Evolutionary conservation across 2,797 vertebrate species (phyloP).

Genomic region (Gouania willdenowi): DNA sequence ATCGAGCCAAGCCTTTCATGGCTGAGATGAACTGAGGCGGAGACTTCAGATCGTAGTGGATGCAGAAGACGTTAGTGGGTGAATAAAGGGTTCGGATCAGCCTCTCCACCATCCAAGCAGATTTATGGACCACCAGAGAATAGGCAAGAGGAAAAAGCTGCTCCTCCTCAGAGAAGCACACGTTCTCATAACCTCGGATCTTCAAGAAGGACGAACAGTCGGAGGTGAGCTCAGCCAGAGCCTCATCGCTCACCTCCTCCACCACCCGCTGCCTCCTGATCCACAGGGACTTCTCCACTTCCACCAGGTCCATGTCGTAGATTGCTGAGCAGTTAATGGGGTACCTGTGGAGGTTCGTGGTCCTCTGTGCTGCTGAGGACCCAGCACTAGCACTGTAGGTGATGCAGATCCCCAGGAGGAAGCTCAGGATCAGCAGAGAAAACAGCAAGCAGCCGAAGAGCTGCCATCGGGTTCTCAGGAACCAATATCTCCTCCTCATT

Average conservation of each 20-base stretch:
- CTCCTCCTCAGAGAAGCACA: slow-evolving; percentile 71
- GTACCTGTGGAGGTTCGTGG: slow-evolving; percentile 51
- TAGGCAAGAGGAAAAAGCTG: slow-evolving; percentile 82
- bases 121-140: slow-evolving; percentile 89
- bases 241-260: slow-evolving; percentile 31
- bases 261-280: slow-evolving; percentile 14
- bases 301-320: slow-evolving; percentile 65
- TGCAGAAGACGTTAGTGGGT: slow-evolving; percentile 85
- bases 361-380: too few relatives aligned
- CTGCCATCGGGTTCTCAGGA: slow-evolving; percentile 45
- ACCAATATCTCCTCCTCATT: slow-evolving; percentile 74
- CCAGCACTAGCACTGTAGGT: slow-evolving; percentile 39
- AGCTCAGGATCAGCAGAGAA: slow-evolving; percentile 68
- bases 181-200: slow-evolving; percentile 32
- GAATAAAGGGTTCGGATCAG: slow-evolving; percentile 81
- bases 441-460: slow-evolving; percentile 50
- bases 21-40: slow-evolving; percentile 76
- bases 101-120: slow-evolving; percentile 82
- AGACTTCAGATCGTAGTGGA: slow-evolving; percentile 90
- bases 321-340: slow-evolving; percentile 57
- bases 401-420: slow-evolving; percentile 60
- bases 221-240: slow-evolving; percentile 22
- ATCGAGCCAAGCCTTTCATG: slow-evolving; percentile 81
- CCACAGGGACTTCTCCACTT: slow-evolving; percentile 54
- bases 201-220: slow-evolving; percentile 35